These are phyloP conservation scores for Hirtodrosophila histrioides DNA, from an alignment of 2,888 invertebrate species.

Conservation along the genomic window DNA sequence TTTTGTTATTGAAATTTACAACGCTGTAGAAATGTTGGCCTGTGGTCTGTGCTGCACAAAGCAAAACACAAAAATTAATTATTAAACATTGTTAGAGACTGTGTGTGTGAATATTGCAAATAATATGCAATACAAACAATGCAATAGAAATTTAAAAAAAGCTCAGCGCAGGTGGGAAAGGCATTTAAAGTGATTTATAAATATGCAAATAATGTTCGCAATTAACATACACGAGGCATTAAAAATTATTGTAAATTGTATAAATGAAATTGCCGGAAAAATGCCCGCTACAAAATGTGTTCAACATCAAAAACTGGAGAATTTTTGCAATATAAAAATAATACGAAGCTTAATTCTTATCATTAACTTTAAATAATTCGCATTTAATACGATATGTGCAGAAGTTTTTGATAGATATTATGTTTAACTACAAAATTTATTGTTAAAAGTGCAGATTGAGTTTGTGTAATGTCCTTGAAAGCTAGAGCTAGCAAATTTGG, in stretches of 20 bases:
- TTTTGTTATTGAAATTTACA: slow-evolving; percentile 42
- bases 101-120: slow-evolving; percentile 46
- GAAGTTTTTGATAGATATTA: no score
- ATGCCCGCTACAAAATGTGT: slow-evolving; percentile 18
- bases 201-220: slow-evolving; percentile 50
- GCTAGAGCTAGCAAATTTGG: no score
- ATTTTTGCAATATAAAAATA: neutral
- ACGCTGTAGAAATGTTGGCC: slow-evolving; percentile 17
- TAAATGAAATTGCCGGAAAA: slow-evolving; percentile 26
- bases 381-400: no score
- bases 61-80: slow-evolving; percentile 70
- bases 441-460: no score
- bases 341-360: neutral
- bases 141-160: slow-evolving; percentile 13
- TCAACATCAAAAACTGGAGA: slow-evolving; percentile 17
- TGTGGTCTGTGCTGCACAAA: slow-evolving; percentile 38
- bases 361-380: no score
- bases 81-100: slow-evolving; percentile 58
- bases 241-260: slow-evolving; percentile 29
- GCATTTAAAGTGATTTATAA: slow-evolving; percentile 66
- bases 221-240: slow-evolving; percentile 33
- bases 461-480: no score
- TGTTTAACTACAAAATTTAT: no score
- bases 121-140: slow-evolving; percentile 42
- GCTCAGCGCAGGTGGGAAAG: slow-evolving; percentile 20